Evolutionary conservation across 1,140 invertebrate genomes (phyloP).

Genomic region (Sinonovacula constricta): DNA sequence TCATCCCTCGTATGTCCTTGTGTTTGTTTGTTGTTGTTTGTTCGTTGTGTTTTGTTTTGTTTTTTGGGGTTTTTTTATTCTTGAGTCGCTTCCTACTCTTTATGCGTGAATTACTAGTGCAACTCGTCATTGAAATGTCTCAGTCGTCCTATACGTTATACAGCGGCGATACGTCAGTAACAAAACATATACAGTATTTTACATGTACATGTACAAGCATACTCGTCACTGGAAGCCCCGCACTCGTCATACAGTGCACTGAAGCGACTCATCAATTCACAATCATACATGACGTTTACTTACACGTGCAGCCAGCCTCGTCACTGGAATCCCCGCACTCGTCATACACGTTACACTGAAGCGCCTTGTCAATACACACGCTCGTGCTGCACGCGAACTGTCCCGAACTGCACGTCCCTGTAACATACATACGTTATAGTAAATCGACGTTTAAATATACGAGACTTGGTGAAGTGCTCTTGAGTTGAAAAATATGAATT

Average conservation of each 20-base stretch:
- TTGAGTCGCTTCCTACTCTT: too few species aligned
- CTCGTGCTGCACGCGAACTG: slow-evolving; percentile 56
- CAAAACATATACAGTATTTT: background rate
- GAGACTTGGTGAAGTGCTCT: background rate
- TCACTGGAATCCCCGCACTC: slow-evolving; percentile 63
- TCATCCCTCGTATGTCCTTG: too few species aligned
- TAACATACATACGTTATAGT: background rate
- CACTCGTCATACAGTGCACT: too few species aligned
- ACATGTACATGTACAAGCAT: background rate
- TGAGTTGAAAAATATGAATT: too few species aligned
- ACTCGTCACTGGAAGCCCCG: background rate
- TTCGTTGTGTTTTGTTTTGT: too few species aligned
- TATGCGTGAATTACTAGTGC: too few species aligned
- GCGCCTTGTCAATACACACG: slow-evolving; percentile 49
- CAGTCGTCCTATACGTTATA: background rate
- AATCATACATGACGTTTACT: too few species aligned
- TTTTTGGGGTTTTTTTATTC: too few species aligned
- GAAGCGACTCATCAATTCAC: too few species aligned
- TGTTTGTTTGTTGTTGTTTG: too few species aligned
- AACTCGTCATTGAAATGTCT: background rate
- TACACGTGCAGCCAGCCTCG: slow-evolving; percentile 51
- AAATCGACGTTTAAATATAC: too few species aligned
- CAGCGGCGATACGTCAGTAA: background rate
- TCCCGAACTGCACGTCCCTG: slow-evolving; percentile 19
- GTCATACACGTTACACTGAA: slow-evolving; percentile 52